Base-by-base conservation (phyloP, 2,113 vertebrate genomes). In the Coturnix japonica region DNA sequence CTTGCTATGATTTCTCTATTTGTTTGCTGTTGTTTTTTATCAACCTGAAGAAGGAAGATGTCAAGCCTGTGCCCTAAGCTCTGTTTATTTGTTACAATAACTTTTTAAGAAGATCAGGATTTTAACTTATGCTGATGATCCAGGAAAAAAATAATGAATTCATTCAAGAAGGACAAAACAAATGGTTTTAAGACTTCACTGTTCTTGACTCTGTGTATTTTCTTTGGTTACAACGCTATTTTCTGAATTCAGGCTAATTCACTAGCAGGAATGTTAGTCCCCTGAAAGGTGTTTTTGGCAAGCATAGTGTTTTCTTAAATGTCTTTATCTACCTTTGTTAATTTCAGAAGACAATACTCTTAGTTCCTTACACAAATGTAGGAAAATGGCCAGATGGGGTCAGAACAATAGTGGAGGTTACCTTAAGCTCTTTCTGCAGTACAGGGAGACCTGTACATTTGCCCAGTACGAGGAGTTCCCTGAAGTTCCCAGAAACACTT, bases 341-440 rank as follows among this genome's bases (percentile, higher is more conserved):
- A 37, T 26, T 73, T 85, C 46, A 85, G 60, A 87, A 82, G 66
- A 94, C 87, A 87, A 91, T 87, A 30, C 9, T 7, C 35, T 16
- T 66, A 15, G 18, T 76, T 91, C 79, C 31, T 79, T 76, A 26
- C 12, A 61, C 0, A 1, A 91, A 65, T 28, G 8, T 26, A 39
- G 87, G 76, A 56, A 81, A 79, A 70, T 0, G 0, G 53, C 28
- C 78, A 89, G 56, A 65, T 2, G 5, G 0, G 63, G 17, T 64
- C 79, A 95, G 90, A 89, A 93, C 63, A 94, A 92, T 51, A 25
- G 54, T 2, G 5, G 56, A 91, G 94, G 87, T 94, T 88, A 96
- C 85, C 67, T 65, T 0, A 17, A 51, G 47, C 85, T 90, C 56
- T 2, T 0, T 26, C 65, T 69, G 54, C 1, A 3, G 31, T 30